Evolutionary conservation across 2,888 invertebrate genomes (phyloP).

Genomic region (Hirtodrosophila confusa): DNA sequence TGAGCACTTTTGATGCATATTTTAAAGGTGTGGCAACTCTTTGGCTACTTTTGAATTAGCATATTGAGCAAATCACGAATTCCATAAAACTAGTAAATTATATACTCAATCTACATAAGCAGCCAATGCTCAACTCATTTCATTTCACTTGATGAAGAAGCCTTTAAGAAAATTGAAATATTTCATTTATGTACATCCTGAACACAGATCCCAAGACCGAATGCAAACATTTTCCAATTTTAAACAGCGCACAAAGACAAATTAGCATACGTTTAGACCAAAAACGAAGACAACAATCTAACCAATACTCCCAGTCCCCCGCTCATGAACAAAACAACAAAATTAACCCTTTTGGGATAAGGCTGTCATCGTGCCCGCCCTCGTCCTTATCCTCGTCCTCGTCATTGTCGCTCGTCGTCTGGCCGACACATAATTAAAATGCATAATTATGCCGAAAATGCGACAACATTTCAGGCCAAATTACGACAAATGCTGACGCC

Average conservation of each 20-base stretch:
- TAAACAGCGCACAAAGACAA: slow-evolving; percentile 69
- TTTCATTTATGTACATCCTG: slow-evolving; percentile 18
- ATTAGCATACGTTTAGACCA: slow-evolving; percentile 77
- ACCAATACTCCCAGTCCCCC: slow-evolving; percentile 22
- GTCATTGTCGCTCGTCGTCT: slow-evolving; percentile 17
- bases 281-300: slow-evolving; percentile 53
- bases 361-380: slow-evolving; percentile 26
- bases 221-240: slow-evolving; percentile 43
- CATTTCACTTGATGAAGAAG: neutral
- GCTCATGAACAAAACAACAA: slow-evolving; percentile 30
- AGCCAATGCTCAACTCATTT: neutral
- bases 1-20: too few relatives aligned
- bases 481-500: slow-evolving; percentile 76
- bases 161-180: slow-evolving; percentile 24
- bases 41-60: too few relatives aligned
- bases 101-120: neutral
- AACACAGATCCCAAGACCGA: slow-evolving; percentile 1
- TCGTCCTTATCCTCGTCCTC: neutral
- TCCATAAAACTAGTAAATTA: too few relatives aligned
- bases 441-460: slow-evolving; percentile 83
- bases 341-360: slow-evolving; percentile 68
- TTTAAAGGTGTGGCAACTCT: too few relatives aligned
- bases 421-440: slow-evolving; percentile 81
- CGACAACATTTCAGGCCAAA: slow-evolving; percentile 74
- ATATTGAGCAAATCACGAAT: too few relatives aligned